These are phyloP conservation scores for Vesta saturnalis DNA, from an alignment of 2,888 invertebrate genomes.

Conservation along the genomic window DNA sequence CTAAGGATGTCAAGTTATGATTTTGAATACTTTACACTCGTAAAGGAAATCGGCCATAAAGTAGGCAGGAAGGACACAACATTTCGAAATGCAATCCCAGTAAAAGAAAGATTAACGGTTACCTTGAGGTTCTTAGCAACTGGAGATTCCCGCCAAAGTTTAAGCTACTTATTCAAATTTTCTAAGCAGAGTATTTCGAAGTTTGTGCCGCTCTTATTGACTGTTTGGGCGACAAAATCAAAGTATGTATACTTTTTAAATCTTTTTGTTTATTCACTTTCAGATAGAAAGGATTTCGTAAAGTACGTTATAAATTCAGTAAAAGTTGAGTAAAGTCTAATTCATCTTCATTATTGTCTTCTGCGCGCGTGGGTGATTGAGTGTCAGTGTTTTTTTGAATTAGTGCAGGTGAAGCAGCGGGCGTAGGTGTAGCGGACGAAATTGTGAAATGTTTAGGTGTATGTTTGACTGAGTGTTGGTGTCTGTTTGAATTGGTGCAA, in stretches of 20 bases:
- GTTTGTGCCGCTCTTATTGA: slow-evolving; percentile 11
- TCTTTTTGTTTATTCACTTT: slow-evolving; percentile 6
- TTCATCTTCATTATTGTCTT: slow-evolving; percentile 1
- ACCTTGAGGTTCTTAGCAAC: not conserved
- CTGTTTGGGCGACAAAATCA: not conserved
- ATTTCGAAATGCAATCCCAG: too few relatives aligned
- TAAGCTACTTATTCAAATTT: too few relatives aligned
- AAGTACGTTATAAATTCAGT: slow-evolving; percentile 9
- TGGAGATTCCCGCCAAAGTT: too few relatives aligned
- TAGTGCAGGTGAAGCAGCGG: not conserved
- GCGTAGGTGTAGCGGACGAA: too few relatives aligned
- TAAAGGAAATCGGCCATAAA: not conserved
- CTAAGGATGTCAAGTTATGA: slow-evolving; percentile 14
- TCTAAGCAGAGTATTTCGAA: too few relatives aligned
- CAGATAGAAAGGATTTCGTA: not conserved
- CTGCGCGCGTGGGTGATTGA: not conserved
- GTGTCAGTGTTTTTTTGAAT: slow-evolving; percentile 8
- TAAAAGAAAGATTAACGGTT: too few relatives aligned
- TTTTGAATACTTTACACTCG: slow-evolving; percentile 15
- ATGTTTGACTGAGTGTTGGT: too few relatives aligned
- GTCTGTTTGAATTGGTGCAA: too few relatives aligned
- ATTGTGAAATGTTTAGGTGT: too few relatives aligned
- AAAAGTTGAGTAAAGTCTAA: slow-evolving; percentile 9
- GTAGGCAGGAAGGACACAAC: not conserved
- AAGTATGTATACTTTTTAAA: slow-evolving; percentile 11